These are phyloP conservation scores for Gallinago stenura DNA, from an alignment of 2,797 vertebrate species.

Conservation along the genomic window DNA sequence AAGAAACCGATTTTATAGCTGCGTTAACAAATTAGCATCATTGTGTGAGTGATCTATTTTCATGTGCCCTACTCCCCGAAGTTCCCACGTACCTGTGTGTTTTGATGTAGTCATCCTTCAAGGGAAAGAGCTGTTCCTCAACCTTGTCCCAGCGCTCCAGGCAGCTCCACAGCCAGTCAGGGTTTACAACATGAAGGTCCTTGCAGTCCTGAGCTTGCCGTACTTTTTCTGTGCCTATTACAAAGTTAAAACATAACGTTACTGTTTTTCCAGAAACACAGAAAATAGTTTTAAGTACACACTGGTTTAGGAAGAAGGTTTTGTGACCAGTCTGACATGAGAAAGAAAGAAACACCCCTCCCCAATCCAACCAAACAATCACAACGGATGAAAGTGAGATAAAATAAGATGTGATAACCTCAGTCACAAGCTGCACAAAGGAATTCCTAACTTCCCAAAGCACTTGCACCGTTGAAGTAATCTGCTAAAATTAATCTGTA, in stretches of 20 bases:
- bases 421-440: not conserved
- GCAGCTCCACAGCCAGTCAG: slow-evolving; percentile 98
- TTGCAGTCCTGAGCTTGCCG: slow-evolving; percentile 91
- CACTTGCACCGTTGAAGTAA: not conserved
- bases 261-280: not conserved
- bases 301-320: not conserved
- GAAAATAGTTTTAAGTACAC: not conserved
- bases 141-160: slow-evolving; percentile 97
- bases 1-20: not conserved
- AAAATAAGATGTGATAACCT: not conserved
- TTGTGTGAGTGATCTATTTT: not conserved
- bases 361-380: not conserved
- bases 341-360: not conserved
- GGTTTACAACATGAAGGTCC: slow-evolving; percentile 92
- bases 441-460: not conserved
- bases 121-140: slow-evolving; percentile 92
- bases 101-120: slow-evolving; percentile 90
- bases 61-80: no score
- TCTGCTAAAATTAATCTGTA: not conserved
- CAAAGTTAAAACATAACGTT: not conserved
- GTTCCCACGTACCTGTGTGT: slow-evolving; percentile 80
- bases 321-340: not conserved
- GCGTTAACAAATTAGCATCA: not conserved
- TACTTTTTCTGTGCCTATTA: slow-evolving; percentile 95
- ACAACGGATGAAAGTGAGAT: not conserved